Evolutionary conservation across 64 coral and sea anemone genomes (phyloP).

Genomic region (Actinia equina): DNA sequence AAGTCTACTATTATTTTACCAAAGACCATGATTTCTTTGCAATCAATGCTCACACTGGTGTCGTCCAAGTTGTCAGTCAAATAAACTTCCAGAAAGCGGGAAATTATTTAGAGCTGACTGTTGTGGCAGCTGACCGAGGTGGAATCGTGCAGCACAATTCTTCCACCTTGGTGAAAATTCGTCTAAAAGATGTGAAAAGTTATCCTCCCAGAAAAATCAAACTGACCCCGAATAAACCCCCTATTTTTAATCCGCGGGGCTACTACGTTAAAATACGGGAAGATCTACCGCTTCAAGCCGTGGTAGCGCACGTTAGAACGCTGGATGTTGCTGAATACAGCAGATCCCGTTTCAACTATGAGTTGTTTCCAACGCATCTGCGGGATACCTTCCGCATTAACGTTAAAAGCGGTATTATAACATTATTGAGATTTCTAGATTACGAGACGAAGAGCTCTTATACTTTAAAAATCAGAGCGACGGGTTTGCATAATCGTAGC

Average conservation of each 20-base stretch:
- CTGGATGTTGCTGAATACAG: slow-evolving; percentile 9
- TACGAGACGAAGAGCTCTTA: slow-evolving; percentile 46
- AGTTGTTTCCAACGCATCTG: slow-evolving; percentile 27
- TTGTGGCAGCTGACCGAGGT: slow-evolving; percentile 81
- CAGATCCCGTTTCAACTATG: slow-evolving; percentile 7
- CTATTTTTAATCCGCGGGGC: slow-evolving; percentile 39
- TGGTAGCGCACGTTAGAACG: slow-evolving; percentile 57
- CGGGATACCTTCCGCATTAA: slow-evolving; percentile 72
- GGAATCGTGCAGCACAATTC: slow-evolving; percentile 25
- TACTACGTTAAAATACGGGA: slow-evolving; percentile 87
- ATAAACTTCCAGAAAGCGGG: slow-evolving; percentile 74
- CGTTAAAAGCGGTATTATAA: slow-evolving; percentile 76
- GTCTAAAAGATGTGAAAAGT: slow-evolving; percentile 38
- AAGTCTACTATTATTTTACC: slow-evolving; percentile 84
- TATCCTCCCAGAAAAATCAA: slow-evolving; percentile 41
- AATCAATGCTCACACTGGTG: slow-evolving; percentile 80
- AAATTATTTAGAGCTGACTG: slow-evolving; percentile 57
- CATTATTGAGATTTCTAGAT: slow-evolving; percentile 67
- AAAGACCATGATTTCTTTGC: slow-evolving; percentile 69
- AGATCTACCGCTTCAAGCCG: slow-evolving; percentile 77
- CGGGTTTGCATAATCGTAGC: neutral
- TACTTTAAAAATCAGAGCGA: slow-evolving; percentile 33
- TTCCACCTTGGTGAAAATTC: slow-evolving; percentile 65
- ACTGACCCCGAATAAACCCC: neutral
- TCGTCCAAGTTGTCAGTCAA: slow-evolving; percentile 63